Evolutionary conservation across 2,797 vertebrate genomes (phyloP).

Genomic region (Eidolon dupreanum): DNA sequence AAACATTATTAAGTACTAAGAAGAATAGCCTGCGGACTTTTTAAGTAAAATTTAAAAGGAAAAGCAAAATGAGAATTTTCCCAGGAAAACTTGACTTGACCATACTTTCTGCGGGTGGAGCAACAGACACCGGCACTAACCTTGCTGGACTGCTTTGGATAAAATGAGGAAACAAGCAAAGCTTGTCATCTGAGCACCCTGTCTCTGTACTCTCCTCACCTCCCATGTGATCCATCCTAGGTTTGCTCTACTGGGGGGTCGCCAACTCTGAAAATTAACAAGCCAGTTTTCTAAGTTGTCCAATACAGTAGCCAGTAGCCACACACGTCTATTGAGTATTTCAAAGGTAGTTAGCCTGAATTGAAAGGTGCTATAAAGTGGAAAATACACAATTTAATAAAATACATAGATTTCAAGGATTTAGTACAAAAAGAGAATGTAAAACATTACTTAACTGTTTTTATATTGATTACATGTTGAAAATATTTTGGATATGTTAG

Average conservation of each 20-base stretch:
- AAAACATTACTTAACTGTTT: constrained; percentile 35
- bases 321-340: neutral
- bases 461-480: constrained; percentile 16
- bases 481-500: constrained; percentile 43
- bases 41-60: constrained; percentile 71
- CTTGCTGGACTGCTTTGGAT: constrained; percentile 22
- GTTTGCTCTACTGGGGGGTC: neutral
- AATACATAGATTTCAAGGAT: neutral
- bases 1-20: constrained; percentile 74
- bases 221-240: neutral
- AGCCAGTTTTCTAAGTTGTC: constrained; percentile 27
- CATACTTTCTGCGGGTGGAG: constrained; percentile 70
- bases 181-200: neutral
- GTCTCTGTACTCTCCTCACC: neutral
- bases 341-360: neutral
- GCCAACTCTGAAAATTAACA: neutral
- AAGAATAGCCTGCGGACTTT: constrained; percentile 70
- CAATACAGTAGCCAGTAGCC: neutral
- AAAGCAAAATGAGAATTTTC: constrained; percentile 71
- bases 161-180: constrained; percentile 11
- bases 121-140: constrained; percentile 46
- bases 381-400: neutral
- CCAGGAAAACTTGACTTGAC: constrained; percentile 77
- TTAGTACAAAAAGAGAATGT: constrained; percentile 10
- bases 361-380: neutral